Evolutionary conservation across 1,140 invertebrate species (phyloP), one percentile per base, ranked within the genome.

Genomic region (Drosophila auraria): DNA sequence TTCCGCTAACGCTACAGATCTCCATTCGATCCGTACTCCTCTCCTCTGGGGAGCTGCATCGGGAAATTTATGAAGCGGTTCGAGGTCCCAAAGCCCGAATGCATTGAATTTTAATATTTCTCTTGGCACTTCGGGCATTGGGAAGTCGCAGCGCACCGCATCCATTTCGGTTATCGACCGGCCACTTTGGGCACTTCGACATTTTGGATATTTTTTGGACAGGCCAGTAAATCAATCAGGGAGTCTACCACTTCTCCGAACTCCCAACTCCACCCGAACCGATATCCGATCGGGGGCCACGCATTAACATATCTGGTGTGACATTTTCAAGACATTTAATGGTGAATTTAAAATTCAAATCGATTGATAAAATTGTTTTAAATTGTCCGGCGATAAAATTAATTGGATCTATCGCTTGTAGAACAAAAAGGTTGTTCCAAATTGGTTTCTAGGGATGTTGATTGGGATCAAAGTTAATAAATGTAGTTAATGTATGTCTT

Each of bases 201-300:
- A 57, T 40, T 57, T 57, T 40, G 20, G 20, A n/a, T 57, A 40
- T 40, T 3, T n/a, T 38, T 38, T 38, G 49, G 30, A 60, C 80
- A 47, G 23, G 65, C 23, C 71, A 56, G 40, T 84, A 84, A 86
- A 84, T 81, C 82, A 84, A 86, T 84, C 82, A 84, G 66, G 57
- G 30, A 42, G 49, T 58, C 25, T 42, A 49, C 30, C 61, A 66
- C 42, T 70, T 77, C 45, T 61, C 44, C 36, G 38, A 68, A 60
- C 36, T 23, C 42, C 11, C 14, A n/a, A 25, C 5, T 9, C 33
- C 38, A 36, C 58, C 27, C 54, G n/a, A 44, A 30, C 33, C 33
- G 25, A 62, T 73, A 40, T 49, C 33, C 12, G 40, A 56, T 62
- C 40, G 45, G 53, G n/a, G 6, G 36, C 15, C 53, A 15, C 20